Base-by-base conservation (phyloP, 2,888 invertebrate species). In the Hetaerina titia region DNA sequence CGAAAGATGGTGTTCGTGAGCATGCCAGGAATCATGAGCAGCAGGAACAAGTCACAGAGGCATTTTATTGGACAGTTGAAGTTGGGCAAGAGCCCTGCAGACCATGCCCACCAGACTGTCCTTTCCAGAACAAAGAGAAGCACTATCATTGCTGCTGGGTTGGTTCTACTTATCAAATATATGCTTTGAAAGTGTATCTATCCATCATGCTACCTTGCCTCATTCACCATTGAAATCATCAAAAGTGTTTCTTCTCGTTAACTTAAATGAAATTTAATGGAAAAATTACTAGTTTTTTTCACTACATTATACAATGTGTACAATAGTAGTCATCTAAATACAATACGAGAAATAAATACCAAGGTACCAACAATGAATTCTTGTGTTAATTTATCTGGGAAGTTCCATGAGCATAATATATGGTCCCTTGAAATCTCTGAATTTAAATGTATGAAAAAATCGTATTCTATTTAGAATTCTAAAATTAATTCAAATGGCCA, bases 131-230 rank as follows among this genome's bases (percentile, higher is more conserved):
- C 96, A 98, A 98, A 95, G 98, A 98, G 95, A 98, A 98, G 94
- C 99, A 99, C 96, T 99, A 98, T 96, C 99, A 99, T 96, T 99
- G 99, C 97, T 98, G 98, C 96, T 98, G 98, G 98, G 98, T 98
- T 97, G 97, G 97, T 96, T 64, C 94, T 90, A 94, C 60, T 95
- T 19, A 6, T 92, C 11, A 94, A 57, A 31, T 31, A 0, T 81
- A 31, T 31, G 1, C 15, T 60, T 17, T 60, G 60, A 15, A 60
- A 11, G 17, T 94, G 45, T 45, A 45, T 45, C 45, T 45, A 45
- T 1, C 45, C 45, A 4, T 45, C 45, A 45, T 45, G 1, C 4
- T 4, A 45, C 4, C 45, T 45, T 45, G 45, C 45, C 4, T 45
- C 45, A 45, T 1, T 45, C 4, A 45, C 45, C 4, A 45, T 45